Base-by-base conservation (phyloP, 2,888 invertebrate genomes). In the Diplolepis rosae region DNA sequence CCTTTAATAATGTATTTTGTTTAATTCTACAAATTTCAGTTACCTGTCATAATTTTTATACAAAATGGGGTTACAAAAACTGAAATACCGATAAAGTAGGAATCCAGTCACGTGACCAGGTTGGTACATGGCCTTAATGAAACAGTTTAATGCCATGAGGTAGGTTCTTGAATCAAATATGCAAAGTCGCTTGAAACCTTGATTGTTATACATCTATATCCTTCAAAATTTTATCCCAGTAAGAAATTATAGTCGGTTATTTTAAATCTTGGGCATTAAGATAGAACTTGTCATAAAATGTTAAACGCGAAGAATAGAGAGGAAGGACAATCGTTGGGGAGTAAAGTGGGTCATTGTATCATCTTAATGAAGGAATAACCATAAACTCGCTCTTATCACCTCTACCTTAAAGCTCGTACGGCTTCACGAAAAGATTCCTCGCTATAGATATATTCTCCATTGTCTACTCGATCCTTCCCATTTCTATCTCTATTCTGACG, bases 291-390 rank as follows among this genome's bases (percentile, higher is more conserved):
- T 24, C 15, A 30, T 48, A 24, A 66, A 48, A 22, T 9, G 13
- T 7, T 66, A 45, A 66, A 11, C 48, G 15, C 30, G 30, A 48
- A 27, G 27, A 3, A 11, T 28, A 28, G n/a, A 13, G 18, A 18
- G 22, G 32, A 27, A 18, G 51, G 30, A 28, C 15, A 66, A 80
- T 83, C 77, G 71, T 71, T 45, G 73, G 30, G 65, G 27, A 56
- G 69, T 73, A 69, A 78, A 76, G 70, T 68, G 74, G 71, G 71
- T 77, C 77, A 76, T 80, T 79, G 77, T 77, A 76, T 80, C 79
- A 71, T 70, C 76, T 81, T 83, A 83, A 83, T 83, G 83, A 81
- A 75, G 78, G 70, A 79, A 80, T 82, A 80, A 82, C 75, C 80
- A 71, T 82, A 82, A 83, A 81, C 78, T 76, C 56, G 27, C 66